These are phyloP conservation scores for Ophion costatus DNA, from an alignment of 2,888 invertebrate species.

Conservation along the genomic window DNA sequence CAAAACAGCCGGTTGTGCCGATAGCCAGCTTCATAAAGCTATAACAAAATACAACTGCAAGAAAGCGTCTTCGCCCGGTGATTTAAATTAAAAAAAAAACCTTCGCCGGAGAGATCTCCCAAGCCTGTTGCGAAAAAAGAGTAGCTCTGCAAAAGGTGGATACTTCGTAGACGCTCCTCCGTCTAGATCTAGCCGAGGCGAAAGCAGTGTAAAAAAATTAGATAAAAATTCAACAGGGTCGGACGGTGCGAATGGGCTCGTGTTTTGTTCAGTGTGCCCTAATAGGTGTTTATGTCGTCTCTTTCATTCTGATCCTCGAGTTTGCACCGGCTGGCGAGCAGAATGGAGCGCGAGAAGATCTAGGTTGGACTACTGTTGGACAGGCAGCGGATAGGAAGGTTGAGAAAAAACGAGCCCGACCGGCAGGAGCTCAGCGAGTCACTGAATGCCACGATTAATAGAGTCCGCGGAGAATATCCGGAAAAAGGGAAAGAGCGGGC, in stretches of 20 bases:
- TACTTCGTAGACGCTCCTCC: slow-evolving; percentile 37
- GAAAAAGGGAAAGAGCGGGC: background rate
- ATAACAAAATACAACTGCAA: slow-evolving; percentile 12
- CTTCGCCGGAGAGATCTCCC: slow-evolving; percentile 46
- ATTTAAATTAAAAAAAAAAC: slow-evolving; percentile 33
- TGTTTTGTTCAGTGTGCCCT: slow-evolving; percentile 30
- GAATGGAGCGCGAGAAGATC: slow-evolving; percentile 35
- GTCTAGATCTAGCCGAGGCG: slow-evolving; percentile 1
- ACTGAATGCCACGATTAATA: slow-evolving; percentile 41
- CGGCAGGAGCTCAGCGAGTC: slow-evolving; percentile 25
- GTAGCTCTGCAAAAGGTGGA: slow-evolving; percentile 1
- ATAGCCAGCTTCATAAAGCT: background rate
- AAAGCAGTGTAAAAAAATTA: background rate
- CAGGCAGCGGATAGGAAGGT: slow-evolving; percentile 7
- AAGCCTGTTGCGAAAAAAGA: background rate
- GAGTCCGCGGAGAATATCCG: slow-evolving; percentile 32
- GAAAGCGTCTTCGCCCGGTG: slow-evolving; percentile 44
- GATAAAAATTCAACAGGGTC: slow-evolving; percentile 30
- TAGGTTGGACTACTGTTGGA: background rate
- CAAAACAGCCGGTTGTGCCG: background rate
- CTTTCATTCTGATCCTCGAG: slow-evolving; percentile 59
- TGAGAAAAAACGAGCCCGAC: slow-evolving; percentile 5
- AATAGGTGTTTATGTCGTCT: slow-evolving; percentile 62
- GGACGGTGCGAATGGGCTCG: slow-evolving; percentile 12
- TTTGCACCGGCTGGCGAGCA: background rate